Evolutionary conservation across 2,888 invertebrate species (phyloP).

Genomic region (Aricia artaxerxes): DNA sequence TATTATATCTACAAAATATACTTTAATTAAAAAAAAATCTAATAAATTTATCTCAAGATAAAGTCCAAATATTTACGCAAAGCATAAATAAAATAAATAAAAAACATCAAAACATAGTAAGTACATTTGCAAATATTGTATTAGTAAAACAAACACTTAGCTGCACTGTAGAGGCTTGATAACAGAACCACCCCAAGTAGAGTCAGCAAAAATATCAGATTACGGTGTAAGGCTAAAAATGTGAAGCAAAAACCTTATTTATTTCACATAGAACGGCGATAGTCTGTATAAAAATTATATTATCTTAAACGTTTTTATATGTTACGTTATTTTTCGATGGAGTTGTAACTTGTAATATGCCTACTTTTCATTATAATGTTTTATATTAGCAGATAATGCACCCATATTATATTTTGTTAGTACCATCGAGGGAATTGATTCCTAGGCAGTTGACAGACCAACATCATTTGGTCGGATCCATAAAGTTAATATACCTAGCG

Average conservation of each 20-base stretch:
- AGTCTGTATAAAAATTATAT: neutral
- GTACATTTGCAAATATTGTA: constrained; percentile 25
- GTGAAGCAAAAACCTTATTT: neutral
- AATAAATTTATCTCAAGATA: neutral
- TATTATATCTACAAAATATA: neutral
- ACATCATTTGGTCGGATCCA: too few relatives aligned
- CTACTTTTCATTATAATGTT: too few relatives aligned
- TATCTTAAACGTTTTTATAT: too few relatives aligned
- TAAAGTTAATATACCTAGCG: too few relatives aligned
- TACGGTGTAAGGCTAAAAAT: neutral
- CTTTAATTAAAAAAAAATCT: neutral
- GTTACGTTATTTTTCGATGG: too few relatives aligned
- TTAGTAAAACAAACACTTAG: constrained; percentile 25
- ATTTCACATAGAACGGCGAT: neutral
- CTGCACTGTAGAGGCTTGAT: constrained; percentile 29
- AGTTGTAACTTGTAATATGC: too few relatives aligned
- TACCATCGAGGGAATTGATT: too few relatives aligned
- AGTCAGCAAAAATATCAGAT: constrained; percentile 18
- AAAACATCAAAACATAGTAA: constrained; percentile 16
- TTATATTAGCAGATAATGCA: too few relatives aligned
- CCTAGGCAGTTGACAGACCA: too few relatives aligned
- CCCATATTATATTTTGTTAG: too few relatives aligned
- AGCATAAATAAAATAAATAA: constrained; percentile 20
- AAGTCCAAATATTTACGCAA: constrained; percentile 11
- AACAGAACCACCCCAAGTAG: constrained; percentile 42